A percentile compares a stretch with the other conserved stretches of the same genome.
phyloP scores from a whole-genome alignment of 92 coral and sea anemone species.

The Desmophyllum pertusum region DNA sequence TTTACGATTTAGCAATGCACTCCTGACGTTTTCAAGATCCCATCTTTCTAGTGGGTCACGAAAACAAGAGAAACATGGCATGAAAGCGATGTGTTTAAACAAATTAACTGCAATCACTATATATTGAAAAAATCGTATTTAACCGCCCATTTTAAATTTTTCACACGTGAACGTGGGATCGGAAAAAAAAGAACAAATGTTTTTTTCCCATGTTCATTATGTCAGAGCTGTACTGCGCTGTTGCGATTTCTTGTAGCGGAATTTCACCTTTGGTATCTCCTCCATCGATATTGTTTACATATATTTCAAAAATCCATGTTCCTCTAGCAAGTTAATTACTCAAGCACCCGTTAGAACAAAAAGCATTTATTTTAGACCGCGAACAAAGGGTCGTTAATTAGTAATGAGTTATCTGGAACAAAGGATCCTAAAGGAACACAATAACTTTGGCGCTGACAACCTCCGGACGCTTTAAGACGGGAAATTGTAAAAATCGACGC shows the following conservation, averaged over 20 bases:
- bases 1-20: not conserved
- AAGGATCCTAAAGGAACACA: constrained; percentile 37
- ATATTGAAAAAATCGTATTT: not conserved
- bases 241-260: not conserved
- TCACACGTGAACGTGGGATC: too few relatives aligned
- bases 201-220: not conserved
- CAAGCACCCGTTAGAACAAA: constrained; percentile 41
- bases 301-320: constrained; percentile 12
- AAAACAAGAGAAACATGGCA: not conserved
- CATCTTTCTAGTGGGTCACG: not conserved
- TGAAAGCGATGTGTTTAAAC: not conserved
- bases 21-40: not conserved
- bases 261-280: not conserved
- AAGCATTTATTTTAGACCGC: constrained; percentile 16
- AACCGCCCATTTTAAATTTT: not conserved
- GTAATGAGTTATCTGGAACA: constrained; percentile 58
- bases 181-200: too few relatives aligned
- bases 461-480: not conserved
- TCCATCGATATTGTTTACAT: not conserved
- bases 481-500: not conserved
- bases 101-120: not conserved
- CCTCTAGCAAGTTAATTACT: constrained; percentile 4
- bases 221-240: not conserved
- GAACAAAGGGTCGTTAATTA: constrained; percentile 66
- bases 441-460: not conserved